Percentiles rank a stretch among this genome's conserved stretches.
phyloP scores from a whole-genome alignment of 2,888 invertebrate species.

The Latrodectus elegans region DNA sequence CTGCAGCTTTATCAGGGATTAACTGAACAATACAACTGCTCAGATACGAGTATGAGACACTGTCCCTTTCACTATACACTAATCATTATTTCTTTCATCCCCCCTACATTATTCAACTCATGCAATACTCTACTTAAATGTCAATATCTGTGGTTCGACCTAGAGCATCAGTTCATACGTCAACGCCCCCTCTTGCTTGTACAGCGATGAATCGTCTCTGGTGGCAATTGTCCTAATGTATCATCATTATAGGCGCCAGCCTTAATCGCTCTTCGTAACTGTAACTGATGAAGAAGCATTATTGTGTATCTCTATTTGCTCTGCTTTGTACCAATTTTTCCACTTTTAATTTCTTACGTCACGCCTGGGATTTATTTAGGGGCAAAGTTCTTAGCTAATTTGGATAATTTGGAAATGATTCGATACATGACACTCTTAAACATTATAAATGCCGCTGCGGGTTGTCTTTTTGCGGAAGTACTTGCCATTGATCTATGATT shows the following conservation, averaged over 20 bases:
- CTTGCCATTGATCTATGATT: no score
- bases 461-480: no score
- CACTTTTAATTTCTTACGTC: no score
- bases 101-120: neutral
- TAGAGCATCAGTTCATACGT: neutral
- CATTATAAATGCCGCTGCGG: no score
- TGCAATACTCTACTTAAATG: conserved; percentile 29
- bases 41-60: neutral
- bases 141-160: conserved; percentile 21
- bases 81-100: conserved; percentile 22
- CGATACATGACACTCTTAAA: no score
- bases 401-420: no score
- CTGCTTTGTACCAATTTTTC: neutral
- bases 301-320: neutral
- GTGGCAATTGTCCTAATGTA: conserved; percentile 42
- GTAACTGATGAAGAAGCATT: conserved; percentile 19
- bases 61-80: conserved; percentile 22
- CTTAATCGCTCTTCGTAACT: conserved; percentile 20
- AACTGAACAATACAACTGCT: no score
- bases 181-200: conserved; percentile 5
- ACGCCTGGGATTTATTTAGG: no score
- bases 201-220: conserved; percentile 27
- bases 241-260: conserved; percentile 44
- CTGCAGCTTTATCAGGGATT: no score
- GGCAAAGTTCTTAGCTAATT: no score